Evolutionary conservation across 2,113 vertebrate species (phyloP).

Genomic region (Psettodes erumei): DNA sequence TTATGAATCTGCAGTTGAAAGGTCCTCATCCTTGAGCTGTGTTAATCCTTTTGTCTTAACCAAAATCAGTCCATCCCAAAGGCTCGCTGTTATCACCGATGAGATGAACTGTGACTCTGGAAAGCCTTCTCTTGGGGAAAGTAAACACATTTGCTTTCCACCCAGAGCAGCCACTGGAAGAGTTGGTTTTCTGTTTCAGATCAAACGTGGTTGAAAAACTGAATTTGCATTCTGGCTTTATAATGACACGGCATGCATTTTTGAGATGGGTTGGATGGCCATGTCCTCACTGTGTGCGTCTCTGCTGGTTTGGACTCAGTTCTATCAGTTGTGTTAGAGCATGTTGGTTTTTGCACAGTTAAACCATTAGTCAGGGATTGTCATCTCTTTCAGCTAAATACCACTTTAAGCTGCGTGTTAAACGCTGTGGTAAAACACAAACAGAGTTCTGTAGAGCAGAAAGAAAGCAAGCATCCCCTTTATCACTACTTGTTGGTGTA

Average conservation of each 20-base stretch:
- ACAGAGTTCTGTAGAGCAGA: slow-evolving; percentile 41
- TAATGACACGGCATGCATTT: slow-evolving; percentile 3
- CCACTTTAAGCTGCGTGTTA: slow-evolving; percentile 55
- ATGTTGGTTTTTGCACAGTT: slow-evolving; percentile 40
- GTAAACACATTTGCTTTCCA: slow-evolving; percentile 39
- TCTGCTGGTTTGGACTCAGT: not conserved
- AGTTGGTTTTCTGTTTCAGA: slow-evolving; percentile 34
- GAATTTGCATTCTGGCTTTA: slow-evolving; percentile 25
- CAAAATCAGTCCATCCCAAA: slow-evolving; percentile 47
- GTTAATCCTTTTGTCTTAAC: slow-evolving; percentile 46
- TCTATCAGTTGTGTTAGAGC: slow-evolving; percentile 15
- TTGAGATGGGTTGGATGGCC: not conserved
- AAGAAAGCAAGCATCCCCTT: slow-evolving; percentile 29
- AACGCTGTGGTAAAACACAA: slow-evolving; percentile 50
- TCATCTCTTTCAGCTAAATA: slow-evolving; percentile 50
- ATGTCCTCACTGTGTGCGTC: slow-evolving; percentile 16
- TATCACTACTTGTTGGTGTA: slow-evolving; percentile 28
- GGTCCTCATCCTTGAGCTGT: slow-evolving; percentile 20
- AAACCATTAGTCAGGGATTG: slow-evolving; percentile 53
- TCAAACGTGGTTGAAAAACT: slow-evolving; percentile 6
- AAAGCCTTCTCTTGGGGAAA: slow-evolving; percentile 20
- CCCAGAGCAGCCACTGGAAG: slow-evolving; percentile 14
- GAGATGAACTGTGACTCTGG: slow-evolving; percentile 52
- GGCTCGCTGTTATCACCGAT: slow-evolving; percentile 39
- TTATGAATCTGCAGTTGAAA: slow-evolving; percentile 28